Percentiles rank a stretch among this genome's conserved stretches.
Evolutionary conservation across 2,888 invertebrate genomes (phyloP).

Genomic region (Diploptera punctata): DNA sequence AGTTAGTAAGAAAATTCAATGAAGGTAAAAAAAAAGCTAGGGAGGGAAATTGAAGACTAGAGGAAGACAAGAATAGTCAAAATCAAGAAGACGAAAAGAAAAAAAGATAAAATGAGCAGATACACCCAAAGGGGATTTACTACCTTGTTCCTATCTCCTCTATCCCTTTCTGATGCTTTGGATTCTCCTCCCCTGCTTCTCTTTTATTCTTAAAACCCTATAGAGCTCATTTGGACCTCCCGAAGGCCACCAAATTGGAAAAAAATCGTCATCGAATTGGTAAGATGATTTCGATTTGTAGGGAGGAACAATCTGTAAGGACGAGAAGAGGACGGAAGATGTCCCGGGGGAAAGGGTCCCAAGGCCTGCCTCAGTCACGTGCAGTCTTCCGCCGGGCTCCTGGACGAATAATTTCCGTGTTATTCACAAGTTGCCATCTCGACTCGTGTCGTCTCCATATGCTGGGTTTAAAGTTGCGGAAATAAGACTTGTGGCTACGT

Average conservation of each 20-base stretch:
- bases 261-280: conserved; percentile 42
- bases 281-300: conserved; percentile 44
- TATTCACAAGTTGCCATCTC: too few species aligned
- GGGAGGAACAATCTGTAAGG: conserved; percentile 33
- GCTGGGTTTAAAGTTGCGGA: too few species aligned
- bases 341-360: too few species aligned
- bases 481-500: too few species aligned
- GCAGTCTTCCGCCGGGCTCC: too few species aligned
- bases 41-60: background rate
- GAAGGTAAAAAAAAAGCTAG: background rate
- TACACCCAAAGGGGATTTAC: conserved; percentile 17
- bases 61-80: too few species aligned
- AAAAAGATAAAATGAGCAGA: background rate
- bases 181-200: conserved; percentile 8
- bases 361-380: too few species aligned
- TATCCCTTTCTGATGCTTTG: background rate
- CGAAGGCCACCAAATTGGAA: conserved; percentile 42
- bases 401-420: too few species aligned
- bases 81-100: background rate
- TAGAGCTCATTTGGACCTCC: conserved; percentile 42
- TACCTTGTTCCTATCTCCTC: background rate
- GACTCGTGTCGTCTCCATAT: too few species aligned
- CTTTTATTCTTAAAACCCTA: conserved; percentile 38
- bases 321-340: too few species aligned
- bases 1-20: background rate